phyloP scores from a whole-genome alignment of 1,140 invertebrate genomes.

The Rhopalosiphum padi region DNA sequence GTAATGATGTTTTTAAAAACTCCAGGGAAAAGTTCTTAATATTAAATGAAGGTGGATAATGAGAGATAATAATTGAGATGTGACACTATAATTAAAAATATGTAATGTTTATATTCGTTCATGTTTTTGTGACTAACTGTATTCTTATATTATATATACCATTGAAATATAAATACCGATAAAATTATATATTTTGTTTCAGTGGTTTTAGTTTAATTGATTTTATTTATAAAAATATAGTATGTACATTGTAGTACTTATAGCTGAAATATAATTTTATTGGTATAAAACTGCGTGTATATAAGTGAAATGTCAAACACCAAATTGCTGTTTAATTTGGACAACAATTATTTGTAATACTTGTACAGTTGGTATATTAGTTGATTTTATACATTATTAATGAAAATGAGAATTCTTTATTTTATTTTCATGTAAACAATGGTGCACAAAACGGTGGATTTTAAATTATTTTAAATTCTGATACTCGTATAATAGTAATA shows the following conservation, averaged over 20 bases:
- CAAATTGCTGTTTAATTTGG: background rate
- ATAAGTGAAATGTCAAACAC: background rate
- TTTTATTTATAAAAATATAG: background rate
- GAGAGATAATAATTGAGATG: background rate
- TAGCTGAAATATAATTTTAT: background rate
- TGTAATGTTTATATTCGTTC: background rate
- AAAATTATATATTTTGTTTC: background rate
- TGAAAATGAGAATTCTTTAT: background rate
- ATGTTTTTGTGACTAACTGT: background rate
- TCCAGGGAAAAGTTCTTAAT: background rate
- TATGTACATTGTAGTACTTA: background rate
- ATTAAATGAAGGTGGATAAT: background rate
- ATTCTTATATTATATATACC: background rate
- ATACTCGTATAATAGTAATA: too few species aligned
- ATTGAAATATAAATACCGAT: background rate
- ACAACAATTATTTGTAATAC: background rate
- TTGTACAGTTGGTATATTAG: background rate
- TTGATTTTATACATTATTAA: background rate
- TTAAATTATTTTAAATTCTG: background rate
- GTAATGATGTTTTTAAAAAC: background rate
- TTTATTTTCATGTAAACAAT: background rate
- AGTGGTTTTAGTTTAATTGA: background rate
- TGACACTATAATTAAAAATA: background rate
- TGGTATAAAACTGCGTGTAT: background rate
- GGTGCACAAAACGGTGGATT: background rate